phyloP scores from a whole-genome alignment of 2,888 invertebrate species.

The Tridacna crocea region DNA sequence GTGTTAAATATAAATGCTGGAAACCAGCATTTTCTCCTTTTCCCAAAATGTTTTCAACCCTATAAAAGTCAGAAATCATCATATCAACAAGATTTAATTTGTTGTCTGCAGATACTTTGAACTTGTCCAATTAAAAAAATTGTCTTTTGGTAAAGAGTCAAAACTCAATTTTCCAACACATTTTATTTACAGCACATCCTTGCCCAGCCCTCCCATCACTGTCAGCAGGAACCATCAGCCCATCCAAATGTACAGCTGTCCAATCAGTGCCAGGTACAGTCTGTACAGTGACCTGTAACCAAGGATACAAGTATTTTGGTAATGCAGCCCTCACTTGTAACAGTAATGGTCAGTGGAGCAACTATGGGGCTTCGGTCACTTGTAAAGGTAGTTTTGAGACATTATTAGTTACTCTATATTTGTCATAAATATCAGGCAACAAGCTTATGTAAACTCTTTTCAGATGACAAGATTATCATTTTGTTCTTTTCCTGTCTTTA shows the following conservation, averaged over 20 bases:
- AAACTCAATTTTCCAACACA: too few species aligned
- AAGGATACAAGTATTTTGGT: constrained; percentile 65
- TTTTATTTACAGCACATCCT: constrained; percentile 45
- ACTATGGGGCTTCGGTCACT: constrained; percentile 47
- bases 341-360: constrained; percentile 72
- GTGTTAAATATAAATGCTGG: too few species aligned
- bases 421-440: neutral
- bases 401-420: neutral
- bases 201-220: constrained; percentile 60
- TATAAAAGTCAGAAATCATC: too few species aligned
- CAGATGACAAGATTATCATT: too few species aligned
- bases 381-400: constrained; percentile 20
- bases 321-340: constrained; percentile 61
- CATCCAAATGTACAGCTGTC: constrained; percentile 58
- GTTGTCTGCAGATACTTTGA: too few species aligned
- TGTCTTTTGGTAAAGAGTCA: too few species aligned
- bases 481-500: too few species aligned
- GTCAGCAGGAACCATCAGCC: constrained; percentile 58
- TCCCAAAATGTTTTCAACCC: too few species aligned
- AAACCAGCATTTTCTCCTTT: too few species aligned
- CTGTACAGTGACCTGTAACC: constrained; percentile 68
- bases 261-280: constrained; percentile 44
- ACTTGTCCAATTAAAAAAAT: too few species aligned
- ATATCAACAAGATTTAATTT: too few species aligned
- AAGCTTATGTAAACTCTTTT: too few species aligned